Conservation (phyloP, 2,113 vertebrate genomes). For the Rhea pennata region DNA sequence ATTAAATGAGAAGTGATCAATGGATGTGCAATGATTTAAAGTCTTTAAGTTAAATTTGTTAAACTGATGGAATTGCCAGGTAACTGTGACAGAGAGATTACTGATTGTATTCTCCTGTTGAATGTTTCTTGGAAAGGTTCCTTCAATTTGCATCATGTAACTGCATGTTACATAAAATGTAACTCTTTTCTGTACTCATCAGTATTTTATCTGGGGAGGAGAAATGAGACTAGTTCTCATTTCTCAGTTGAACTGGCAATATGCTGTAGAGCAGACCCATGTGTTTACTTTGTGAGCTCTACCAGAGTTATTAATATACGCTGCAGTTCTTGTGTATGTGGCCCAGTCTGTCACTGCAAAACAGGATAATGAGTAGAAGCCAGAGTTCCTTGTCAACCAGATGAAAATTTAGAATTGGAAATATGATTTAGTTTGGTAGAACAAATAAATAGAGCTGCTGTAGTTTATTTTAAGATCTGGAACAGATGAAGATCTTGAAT, state of each 20-base stretch:
- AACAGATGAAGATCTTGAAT: not conserved
- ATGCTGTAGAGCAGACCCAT: not conserved
- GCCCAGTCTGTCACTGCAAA: not conserved
- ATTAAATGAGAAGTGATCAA: not conserved
- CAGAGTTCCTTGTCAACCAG: not conserved
- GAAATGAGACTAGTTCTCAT: not conserved
- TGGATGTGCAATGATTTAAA: not conserved
- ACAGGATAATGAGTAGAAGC: fast-evolving
- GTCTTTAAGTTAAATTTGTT: not conserved
- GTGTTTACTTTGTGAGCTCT: not conserved
- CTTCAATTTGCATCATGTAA: not conserved
- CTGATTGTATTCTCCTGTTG: not conserved
- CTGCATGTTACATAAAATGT: not conserved
- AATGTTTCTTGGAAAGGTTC: not conserved
- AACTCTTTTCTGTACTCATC: not conserved
- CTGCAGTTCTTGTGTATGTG: too few species aligned
- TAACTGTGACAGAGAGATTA: not conserved
- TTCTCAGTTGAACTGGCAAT: not conserved
- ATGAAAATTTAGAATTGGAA: not conserved
- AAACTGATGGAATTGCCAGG: not conserved
- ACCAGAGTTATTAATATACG: too few species aligned
- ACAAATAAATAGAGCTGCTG: not conserved
- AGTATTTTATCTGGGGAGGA: not conserved
- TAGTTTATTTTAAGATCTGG: not conserved
- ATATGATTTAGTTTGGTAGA: not conserved